Conservation (phyloP, 2,888 invertebrate species). For the Hemaris fuciformis region DNA sequence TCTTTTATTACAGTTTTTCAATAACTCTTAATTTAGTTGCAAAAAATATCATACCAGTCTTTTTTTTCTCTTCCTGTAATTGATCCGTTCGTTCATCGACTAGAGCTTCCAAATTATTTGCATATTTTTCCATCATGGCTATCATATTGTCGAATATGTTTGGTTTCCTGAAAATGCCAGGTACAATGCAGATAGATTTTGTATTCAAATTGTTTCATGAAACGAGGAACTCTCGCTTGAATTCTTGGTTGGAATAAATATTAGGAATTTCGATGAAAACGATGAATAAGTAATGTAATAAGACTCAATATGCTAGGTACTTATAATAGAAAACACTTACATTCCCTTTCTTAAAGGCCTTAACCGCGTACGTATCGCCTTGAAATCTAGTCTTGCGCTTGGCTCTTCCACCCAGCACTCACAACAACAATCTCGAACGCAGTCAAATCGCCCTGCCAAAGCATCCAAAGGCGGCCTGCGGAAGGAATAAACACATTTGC, state of each 20-base stretch:
- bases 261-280: background rate
- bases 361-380: constrained; percentile 88
- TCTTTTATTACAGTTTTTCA: background rate
- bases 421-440: constrained; percentile 90
- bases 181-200: background rate
- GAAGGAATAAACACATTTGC: too few species aligned
- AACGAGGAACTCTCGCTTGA: background rate
- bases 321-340: constrained; percentile 79
- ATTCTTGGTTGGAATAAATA: background rate
- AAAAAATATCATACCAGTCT: constrained; percentile 85
- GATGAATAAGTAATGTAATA: too few species aligned
- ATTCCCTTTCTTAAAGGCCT: constrained; percentile 93
- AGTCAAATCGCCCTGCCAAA: constrained; percentile 91
- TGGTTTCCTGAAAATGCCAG: constrained; percentile 84
- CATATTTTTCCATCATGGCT: constrained; percentile 98
- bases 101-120: constrained; percentile 95
- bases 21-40: constrained; percentile 1
- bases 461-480: constrained; percentile 89
- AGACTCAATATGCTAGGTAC: too few species aligned
- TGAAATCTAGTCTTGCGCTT: constrained; percentile 91
- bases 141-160: constrained; percentile 99
- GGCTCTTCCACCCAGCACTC: constrained; percentile 94
- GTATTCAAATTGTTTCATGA: background rate
- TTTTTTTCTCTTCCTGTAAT: constrained; percentile 96
- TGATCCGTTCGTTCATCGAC: constrained; percentile 97